Conservation (phyloP, 1,140 invertebrate species). For the Diplogasteroides magnus region DNA sequence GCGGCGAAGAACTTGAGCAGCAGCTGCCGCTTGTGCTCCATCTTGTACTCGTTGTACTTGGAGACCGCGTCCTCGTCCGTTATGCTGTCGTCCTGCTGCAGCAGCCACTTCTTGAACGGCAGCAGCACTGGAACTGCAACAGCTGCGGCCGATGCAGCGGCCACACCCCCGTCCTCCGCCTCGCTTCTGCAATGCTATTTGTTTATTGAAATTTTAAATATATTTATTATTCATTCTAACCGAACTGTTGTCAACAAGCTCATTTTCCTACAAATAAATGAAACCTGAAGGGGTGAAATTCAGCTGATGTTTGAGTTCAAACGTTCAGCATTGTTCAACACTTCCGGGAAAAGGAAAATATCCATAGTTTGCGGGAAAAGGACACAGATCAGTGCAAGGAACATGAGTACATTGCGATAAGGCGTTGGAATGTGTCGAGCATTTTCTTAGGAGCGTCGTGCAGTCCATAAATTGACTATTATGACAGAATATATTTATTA, state of each 20-base stretch:
- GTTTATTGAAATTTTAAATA: neutral
- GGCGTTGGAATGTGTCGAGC: no score
- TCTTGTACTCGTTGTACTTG: slow-evolving; percentile 97
- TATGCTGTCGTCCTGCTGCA: slow-evolving; percentile 80
- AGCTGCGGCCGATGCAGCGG: slow-evolving; percentile 2
- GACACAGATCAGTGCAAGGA: no score
- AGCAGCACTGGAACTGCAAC: slow-evolving; percentile 66
- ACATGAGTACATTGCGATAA: no score
- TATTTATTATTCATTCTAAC: neutral
- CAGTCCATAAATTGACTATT: no score
- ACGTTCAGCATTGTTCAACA: no score
- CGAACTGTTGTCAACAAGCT: no score
- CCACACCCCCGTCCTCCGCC: slow-evolving; percentile 28
- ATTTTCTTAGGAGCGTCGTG: no score
- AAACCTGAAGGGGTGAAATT: no score
- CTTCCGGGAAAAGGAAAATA: no score
- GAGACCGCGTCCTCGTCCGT: slow-evolving; percentile 91
- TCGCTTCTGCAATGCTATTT: slow-evolving; percentile 21
- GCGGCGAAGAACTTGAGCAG: slow-evolving; percentile 96
- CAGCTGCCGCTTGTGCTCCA: slow-evolving; percentile 90
- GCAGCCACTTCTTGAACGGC: slow-evolving; percentile 91
- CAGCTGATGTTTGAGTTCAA: no score
- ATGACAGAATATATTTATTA: neutral
- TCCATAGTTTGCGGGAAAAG: no score
- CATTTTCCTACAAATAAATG: no score